phyloP scores from a whole-genome alignment of 2,888 invertebrate genomes.

The Dendrolimus houi region DNA sequence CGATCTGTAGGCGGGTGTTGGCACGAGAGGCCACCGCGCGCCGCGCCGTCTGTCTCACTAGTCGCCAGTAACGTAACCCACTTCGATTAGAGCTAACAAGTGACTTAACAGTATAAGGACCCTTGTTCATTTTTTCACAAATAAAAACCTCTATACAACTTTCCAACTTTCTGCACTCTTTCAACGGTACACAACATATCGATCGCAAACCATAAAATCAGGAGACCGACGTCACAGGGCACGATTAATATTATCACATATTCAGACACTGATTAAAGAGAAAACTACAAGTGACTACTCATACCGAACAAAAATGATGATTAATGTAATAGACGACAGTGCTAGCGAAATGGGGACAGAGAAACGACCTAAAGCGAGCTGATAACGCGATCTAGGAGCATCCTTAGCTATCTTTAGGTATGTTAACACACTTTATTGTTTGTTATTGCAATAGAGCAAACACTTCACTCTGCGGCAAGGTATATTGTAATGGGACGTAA shows the following conservation, averaged over 20 bases:
- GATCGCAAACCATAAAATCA: not conserved
- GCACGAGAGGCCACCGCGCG: conserved; percentile 36
- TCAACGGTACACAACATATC: no score
- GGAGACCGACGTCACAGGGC: not conserved
- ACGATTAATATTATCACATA: no score
- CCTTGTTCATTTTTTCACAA: conserved; percentile 6
- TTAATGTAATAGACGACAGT: not conserved
- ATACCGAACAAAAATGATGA: not conserved
- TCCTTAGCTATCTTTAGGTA: conserved; percentile 38
- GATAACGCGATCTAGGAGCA: conserved; percentile 56
- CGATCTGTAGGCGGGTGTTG: not conserved
- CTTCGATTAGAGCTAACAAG: conserved; percentile 26
- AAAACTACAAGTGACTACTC: not conserved
- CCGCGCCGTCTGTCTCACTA: conserved; percentile 55
- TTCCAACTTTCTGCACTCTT: no score
- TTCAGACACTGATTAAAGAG: not conserved
- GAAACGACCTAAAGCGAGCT: conserved; percentile 55
- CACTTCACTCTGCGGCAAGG: conserved; percentile 17
- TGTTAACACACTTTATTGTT: conserved; percentile 34
- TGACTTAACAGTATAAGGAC: conserved; percentile 10
- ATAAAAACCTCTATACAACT: not conserved
- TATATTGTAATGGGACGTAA: conserved; percentile 19
- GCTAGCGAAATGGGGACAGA: conserved; percentile 45
- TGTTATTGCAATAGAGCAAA: conserved; percentile 31
- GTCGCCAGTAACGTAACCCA: conserved; percentile 35